phyloP scores from a whole-genome alignment of 2,888 invertebrate genomes.

The Cheilosia vernalis region DNA sequence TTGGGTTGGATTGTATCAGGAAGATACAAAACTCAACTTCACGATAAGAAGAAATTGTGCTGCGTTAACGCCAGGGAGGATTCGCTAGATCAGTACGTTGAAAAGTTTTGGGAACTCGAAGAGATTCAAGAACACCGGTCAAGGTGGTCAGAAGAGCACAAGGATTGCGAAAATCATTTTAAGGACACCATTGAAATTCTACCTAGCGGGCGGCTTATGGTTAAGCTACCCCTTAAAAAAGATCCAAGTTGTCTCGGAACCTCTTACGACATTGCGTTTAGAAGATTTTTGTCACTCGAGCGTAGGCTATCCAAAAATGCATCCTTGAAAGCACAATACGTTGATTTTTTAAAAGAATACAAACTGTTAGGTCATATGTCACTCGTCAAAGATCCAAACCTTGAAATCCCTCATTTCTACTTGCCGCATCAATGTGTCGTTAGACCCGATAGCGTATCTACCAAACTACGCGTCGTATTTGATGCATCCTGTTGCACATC shows the following conservation, averaged over 20 bases:
- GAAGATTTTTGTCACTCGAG: conserved; percentile 56
- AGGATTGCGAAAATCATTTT: conserved; percentile 35
- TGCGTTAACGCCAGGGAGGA: not conserved
- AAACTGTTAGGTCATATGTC: conserved; percentile 82
- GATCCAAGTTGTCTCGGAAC: conserved; percentile 42
- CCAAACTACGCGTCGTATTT: conserved; percentile 60
- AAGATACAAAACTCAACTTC: no score
- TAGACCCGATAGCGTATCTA: conserved; percentile 41
- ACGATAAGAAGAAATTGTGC: no score
- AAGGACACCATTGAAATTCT: conserved; percentile 4
- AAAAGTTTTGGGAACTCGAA: conserved; percentile 22
- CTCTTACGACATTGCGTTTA: conserved; percentile 51
- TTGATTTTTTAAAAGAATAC: conserved; percentile 51
- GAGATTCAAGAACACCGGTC: conserved; percentile 25
- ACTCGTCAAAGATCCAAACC: conserved; percentile 13
- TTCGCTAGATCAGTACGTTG: not conserved
- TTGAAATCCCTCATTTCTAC: conserved; percentile 32
- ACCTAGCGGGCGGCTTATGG: conserved; percentile 29
- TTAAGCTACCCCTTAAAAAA: conserved; percentile 60
- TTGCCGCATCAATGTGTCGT: conserved; percentile 57
- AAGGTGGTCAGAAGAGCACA: conserved; percentile 15
- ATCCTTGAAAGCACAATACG: not conserved
- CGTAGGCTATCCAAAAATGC: conserved; percentile 6
- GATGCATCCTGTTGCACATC: conserved; percentile 27
- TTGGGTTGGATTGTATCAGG: no score